Conservation (phyloP, 2,888 invertebrate genomes). For the Ephialtes manifestator region DNA sequence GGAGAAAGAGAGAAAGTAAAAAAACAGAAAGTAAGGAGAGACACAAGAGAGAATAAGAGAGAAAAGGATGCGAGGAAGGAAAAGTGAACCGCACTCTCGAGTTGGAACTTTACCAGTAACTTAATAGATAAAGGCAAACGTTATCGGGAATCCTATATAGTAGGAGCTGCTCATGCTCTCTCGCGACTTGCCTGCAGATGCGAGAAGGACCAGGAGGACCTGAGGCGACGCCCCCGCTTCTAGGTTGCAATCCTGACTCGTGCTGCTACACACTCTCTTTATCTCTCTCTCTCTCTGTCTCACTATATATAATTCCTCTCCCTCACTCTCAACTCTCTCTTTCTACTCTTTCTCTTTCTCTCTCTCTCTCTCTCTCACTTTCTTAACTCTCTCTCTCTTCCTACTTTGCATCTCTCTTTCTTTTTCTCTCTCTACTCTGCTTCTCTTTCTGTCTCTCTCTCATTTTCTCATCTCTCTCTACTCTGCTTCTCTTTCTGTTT, state of each 20-base stretch:
- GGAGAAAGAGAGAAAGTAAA: slow-evolving; percentile 31
- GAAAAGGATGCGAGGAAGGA: slow-evolving; percentile 28
- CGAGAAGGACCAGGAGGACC: slow-evolving; percentile 21
- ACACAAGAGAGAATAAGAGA: not conserved
- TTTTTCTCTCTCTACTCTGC: not conserved
- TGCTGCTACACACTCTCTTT: slow-evolving; percentile 4
- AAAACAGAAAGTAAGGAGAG: not conserved
- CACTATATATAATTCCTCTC: not conserved
- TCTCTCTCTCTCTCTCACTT: not conserved
- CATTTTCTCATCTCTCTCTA: too few species aligned
- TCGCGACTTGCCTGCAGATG: slow-evolving; percentile 44
- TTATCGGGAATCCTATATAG: slow-evolving; percentile 68
- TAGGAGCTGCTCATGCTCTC: slow-evolving; percentile 56
- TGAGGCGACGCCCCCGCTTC: slow-evolving; percentile 23
- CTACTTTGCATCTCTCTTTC: too few species aligned
- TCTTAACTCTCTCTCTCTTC: too few species aligned
- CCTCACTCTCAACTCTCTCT: not conserved
- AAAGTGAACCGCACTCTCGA: slow-evolving; percentile 63
- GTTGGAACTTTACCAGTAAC: slow-evolving; percentile 71
- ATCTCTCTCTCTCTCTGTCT: not conserved
- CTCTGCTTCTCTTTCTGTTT: slow-evolving; percentile 9
- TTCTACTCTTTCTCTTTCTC: slow-evolving; percentile 30
- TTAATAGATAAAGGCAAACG: slow-evolving; percentile 75
- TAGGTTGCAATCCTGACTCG: slow-evolving; percentile 19
- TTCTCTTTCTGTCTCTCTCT: not conserved